phyloP scores from a whole-genome alignment of 2,113 vertebrate genomes.

The Charadrius vociferus region DNA sequence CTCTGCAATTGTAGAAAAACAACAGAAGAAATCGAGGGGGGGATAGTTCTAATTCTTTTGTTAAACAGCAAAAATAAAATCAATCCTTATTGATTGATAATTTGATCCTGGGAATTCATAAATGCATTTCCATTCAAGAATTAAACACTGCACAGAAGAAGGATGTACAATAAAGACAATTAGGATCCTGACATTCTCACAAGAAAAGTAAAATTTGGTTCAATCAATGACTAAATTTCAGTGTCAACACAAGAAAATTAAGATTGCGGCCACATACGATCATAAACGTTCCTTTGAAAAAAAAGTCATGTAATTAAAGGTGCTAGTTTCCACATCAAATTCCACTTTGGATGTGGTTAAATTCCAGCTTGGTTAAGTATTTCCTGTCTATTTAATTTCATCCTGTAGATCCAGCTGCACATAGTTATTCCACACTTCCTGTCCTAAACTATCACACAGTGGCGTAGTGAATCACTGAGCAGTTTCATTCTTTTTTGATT shows the following conservation, averaged over 20 bases:
- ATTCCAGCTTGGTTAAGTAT: slow-evolving; percentile 64
- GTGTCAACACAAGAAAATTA: not conserved
- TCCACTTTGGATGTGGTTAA: slow-evolving; percentile 62
- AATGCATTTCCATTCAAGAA: not conserved
- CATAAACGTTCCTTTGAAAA: not conserved
- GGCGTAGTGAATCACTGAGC: slow-evolving; percentile 14
- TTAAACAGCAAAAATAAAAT: not conserved
- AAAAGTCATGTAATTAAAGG: slow-evolving; percentile 31
- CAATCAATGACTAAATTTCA: not conserved
- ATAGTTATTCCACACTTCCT: slow-evolving; percentile 60
- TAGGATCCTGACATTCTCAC: not conserved
- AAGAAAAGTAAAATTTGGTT: not conserved
- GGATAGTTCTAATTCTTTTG: not conserved
- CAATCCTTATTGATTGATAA: not conserved
- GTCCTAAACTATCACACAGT: slow-evolving; percentile 50
- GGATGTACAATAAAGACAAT: not conserved
- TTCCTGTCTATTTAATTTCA: slow-evolving; percentile 64
- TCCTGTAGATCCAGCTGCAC: slow-evolving; percentile 63
- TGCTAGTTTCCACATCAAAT: slow-evolving; percentile 52
- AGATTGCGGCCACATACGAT: not conserved
- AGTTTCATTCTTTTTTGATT: slow-evolving; percentile 2
- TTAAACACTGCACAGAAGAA: not conserved
- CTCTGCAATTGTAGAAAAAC: not conserved
- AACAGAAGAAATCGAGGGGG: not conserved
- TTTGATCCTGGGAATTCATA: not conserved